Conservation (phyloP, 2,113 vertebrate species). For the Platanista minor region DNA sequence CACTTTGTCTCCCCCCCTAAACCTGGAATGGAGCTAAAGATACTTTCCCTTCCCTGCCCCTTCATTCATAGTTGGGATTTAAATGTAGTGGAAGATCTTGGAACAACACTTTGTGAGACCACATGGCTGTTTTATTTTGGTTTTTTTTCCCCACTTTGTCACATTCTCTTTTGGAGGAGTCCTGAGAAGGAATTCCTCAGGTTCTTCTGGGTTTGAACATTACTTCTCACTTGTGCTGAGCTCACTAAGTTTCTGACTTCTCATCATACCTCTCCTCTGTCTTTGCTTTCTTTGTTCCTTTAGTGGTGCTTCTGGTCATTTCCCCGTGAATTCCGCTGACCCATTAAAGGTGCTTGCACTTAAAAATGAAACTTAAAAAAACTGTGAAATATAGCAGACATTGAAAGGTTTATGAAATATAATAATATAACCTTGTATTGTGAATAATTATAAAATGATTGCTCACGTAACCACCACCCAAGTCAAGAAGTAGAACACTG, state of each 20-base stretch:
- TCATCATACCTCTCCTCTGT: not conserved
- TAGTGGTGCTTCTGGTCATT: not conserved
- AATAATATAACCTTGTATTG: not conserved
- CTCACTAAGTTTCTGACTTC: not conserved
- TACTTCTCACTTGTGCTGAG: not conserved
- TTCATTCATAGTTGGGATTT: constrained; percentile 37
- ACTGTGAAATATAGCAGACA: not conserved
- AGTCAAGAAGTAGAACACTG: not conserved
- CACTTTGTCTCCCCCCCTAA: not conserved
- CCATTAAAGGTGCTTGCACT: not conserved
- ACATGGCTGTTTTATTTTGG: not conserved
- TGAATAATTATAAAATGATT: not conserved
- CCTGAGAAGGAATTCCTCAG: not conserved
- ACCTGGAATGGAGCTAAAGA: not conserved
- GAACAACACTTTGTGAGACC: not conserved
- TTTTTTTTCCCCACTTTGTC: not conserved
- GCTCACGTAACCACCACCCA: not conserved
- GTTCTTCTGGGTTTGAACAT: not conserved
- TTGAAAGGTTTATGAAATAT: not conserved
- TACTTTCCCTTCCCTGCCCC: not conserved
- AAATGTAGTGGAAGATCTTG: constrained; percentile 40
- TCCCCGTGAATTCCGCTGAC: not conserved
- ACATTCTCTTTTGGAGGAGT: constrained; percentile 40
- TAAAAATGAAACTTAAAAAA: not conserved
- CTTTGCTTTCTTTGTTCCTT: not conserved